Evolutionary conservation across 2,888 invertebrate genomes (phyloP), one percentile per base, ranked within the genome.

Genomic region (Lottia scabra): DNA sequence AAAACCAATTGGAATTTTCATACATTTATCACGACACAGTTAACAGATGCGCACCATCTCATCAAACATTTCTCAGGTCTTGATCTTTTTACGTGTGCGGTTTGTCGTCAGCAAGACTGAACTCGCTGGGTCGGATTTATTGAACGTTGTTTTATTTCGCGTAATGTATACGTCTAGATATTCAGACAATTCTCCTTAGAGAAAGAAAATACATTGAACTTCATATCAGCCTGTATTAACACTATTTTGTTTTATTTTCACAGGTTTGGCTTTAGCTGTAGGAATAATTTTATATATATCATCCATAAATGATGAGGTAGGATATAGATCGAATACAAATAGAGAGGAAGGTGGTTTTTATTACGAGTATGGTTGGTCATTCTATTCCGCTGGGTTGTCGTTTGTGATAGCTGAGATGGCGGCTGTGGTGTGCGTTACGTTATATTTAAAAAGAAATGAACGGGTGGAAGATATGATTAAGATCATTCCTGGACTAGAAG

Each of bases 311-410:
- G 88, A 88, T 72, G 88, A 88, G 66, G 86, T 87, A 8, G 85
- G 86, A 15, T 87, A 86, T 72, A 77, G 85, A 38, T 81, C 27
- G 78, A 83, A 67, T 78, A 84, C 43, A 74, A 81, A 46, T 81
- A 83, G 70, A 82, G 81, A 84, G 26, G 80, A 79, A 23, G 80
- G 76, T 0, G 81, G 80, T 26, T 88, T 88, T 76, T 68, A 70
- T 2, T 88, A 87, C 76, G 75, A 71, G 8, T 88, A 88, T 76
- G 87, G 88, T 19, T 89, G 87, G 88, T 88, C 89, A 6, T 88
- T 89, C 75, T 84, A 85, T 78, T 87, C 85, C 64, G 87, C 86
- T 38, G 89, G 87, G 2, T 79, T 85, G 19, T 84, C 87, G 6
- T 89, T 88, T 75, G 80, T 89, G 62, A 79, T 82, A 46, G 80